Conservation (phyloP, 1,140 invertebrate genomes). For the Arctopsyche grandis region DNA sequence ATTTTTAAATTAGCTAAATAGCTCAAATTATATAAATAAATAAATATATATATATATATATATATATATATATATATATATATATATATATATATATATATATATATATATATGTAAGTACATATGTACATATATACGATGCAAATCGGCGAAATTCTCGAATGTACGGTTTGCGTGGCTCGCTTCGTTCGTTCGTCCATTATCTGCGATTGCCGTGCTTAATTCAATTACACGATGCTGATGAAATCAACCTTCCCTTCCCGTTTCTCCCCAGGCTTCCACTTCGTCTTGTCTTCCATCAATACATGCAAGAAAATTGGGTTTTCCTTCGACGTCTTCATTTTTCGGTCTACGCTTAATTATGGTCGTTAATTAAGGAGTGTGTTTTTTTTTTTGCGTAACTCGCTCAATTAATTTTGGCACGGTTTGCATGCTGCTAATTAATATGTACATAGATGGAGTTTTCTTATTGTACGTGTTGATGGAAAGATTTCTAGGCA, state of each 20-base stretch:
- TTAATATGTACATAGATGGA: too few species aligned
- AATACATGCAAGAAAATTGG: background rate
- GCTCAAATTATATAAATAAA: too few species aligned
- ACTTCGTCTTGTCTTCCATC: too few species aligned
- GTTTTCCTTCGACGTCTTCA: background rate
- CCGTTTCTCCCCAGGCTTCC: background rate
- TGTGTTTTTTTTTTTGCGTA: background rate
- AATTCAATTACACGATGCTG: conserved; percentile 27
- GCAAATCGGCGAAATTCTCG: conserved; percentile 11
- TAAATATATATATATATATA: too few species aligned
- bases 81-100: too few species aligned
- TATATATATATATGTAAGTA: too few species aligned
- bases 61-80: too few species aligned
- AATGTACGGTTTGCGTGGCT: conserved; percentile 15
- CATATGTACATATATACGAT: background rate
- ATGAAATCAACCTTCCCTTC: background rate
- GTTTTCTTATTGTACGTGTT: too few species aligned
- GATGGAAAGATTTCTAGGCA: too few species aligned
- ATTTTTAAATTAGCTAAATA: too few species aligned
- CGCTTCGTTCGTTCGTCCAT: conserved; percentile 1
- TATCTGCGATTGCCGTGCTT: conserved; percentile 21
- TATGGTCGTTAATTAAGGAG: background rate
- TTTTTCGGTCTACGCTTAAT: background rate
- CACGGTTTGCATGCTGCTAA: too few species aligned
- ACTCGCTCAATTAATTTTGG: too few species aligned